A percentile compares a stretch with the other conserved stretches of the same genome.
These are phyloP conservation scores for Alsophila aescularia DNA, from an alignment of 2,888 invertebrate species.

Conservation along the genomic window DNA sequence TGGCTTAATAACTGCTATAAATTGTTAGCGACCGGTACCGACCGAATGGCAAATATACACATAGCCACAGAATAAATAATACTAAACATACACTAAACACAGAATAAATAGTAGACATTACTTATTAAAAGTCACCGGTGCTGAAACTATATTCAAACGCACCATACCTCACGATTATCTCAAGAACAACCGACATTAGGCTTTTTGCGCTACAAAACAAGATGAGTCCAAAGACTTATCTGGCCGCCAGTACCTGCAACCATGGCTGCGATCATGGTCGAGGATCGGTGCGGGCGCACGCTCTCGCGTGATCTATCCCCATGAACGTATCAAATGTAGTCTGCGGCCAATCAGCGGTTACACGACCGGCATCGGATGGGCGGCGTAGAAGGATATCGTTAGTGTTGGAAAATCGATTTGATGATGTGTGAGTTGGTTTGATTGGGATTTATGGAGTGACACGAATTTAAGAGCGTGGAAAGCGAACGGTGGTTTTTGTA, in stretches of 20 bases:
- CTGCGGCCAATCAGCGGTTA: constrained; percentile 48
- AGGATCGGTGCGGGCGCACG: constrained; percentile 45
- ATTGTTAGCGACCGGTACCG: too few species aligned
- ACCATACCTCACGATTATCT: too few species aligned
- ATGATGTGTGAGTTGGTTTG: constrained; percentile 10
- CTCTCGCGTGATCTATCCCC: constrained; percentile 58
- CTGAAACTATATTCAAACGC: too few species aligned
- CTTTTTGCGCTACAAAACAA: too few species aligned
- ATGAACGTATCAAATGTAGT: constrained; percentile 45
- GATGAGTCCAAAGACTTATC: constrained; percentile 9
- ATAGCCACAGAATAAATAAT: too few species aligned
- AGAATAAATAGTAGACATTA: too few species aligned
- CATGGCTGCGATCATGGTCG: constrained; percentile 33
- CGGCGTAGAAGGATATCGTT: constrained; percentile 38
- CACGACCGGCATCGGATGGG: constrained; percentile 41
- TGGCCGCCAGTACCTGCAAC: constrained; percentile 22
- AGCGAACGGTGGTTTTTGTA: too few species aligned
- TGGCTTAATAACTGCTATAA: too few species aligned
- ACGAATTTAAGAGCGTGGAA: neutral
- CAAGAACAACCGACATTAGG: too few species aligned
- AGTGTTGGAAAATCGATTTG: constrained; percentile 37
- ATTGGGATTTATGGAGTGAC: constrained; percentile 24
- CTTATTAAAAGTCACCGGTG: too few species aligned
- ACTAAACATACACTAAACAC: too few species aligned
- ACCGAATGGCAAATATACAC: too few species aligned